Conservation (phyloP, 1,140 invertebrate genomes). For the Anagrus nilaparvatae region DNA sequence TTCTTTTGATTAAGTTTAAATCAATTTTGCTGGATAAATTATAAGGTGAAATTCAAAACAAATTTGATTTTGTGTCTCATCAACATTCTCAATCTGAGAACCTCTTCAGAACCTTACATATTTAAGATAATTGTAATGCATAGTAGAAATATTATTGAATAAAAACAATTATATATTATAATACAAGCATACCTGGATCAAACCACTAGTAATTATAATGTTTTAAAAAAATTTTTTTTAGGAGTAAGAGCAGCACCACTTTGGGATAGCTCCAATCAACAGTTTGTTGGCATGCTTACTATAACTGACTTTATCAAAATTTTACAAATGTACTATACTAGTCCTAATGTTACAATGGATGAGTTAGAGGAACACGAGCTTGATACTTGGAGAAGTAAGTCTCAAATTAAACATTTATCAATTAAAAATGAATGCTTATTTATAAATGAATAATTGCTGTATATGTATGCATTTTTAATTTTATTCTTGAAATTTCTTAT, state of each 20-base stretch:
- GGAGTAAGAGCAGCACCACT: constrained; percentile 93
- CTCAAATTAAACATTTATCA: constrained; percentile 9
- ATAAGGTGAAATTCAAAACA: too few relatives aligned
- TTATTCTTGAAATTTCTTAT: too few relatives aligned
- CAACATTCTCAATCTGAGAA: too few relatives aligned
- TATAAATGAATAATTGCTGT: too few relatives aligned
- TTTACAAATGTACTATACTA: constrained; percentile 94
- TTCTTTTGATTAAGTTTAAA: too few relatives aligned
- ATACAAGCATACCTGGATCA: too few relatives aligned
- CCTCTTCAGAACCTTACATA: neutral
- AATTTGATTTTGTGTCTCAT: too few relatives aligned
- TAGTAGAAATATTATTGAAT: constrained; percentile 4
- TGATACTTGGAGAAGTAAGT: constrained; percentile 84
- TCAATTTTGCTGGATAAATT: too few relatives aligned
- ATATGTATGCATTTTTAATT: too few relatives aligned
- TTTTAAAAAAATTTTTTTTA: too few relatives aligned
- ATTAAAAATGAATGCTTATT: too few relatives aligned
- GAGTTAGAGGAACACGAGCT: constrained; percentile 97
- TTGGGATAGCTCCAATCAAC: constrained; percentile 87
- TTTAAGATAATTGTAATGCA: constrained; percentile 1
- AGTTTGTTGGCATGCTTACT: constrained; percentile 95
- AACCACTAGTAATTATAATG: too few relatives aligned
- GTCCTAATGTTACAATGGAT: constrained; percentile 82
- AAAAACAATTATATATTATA: constrained; percentile 2
- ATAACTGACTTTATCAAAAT: constrained; percentile 99